A percentile compares a stretch with the other conserved stretches of the same genome.
phyloP scores from a whole-genome alignment of 2,888 invertebrate species.

The Lasioglossum leucozonium region DNA sequence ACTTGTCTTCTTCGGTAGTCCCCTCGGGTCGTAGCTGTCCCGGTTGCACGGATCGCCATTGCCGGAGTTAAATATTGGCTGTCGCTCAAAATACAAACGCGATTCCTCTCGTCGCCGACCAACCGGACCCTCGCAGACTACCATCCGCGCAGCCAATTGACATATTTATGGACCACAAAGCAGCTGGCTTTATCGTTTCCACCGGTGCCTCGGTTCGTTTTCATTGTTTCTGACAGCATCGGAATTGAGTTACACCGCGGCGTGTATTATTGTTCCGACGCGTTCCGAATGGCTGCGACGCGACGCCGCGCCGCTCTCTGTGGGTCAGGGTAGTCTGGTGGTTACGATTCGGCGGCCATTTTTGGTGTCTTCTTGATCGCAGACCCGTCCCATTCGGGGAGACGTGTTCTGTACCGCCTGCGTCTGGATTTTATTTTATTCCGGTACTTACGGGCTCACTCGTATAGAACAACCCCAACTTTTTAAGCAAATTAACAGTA shows the following conservation, averaged over 20 bases:
- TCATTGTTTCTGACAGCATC: slow-evolving; percentile 67
- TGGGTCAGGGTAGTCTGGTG: background rate
- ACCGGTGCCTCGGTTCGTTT: slow-evolving; percentile 52
- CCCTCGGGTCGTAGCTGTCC: slow-evolving; percentile 38
- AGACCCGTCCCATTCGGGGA: background rate
- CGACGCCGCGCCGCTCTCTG: background rate
- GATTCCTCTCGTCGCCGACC: slow-evolving; percentile 32
- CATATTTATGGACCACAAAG: slow-evolving; percentile 78
- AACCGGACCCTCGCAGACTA: slow-evolving; percentile 12
- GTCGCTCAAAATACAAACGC: slow-evolving; percentile 69
- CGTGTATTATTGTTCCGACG: slow-evolving; percentile 28
- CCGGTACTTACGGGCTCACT: background rate
- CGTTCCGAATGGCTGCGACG: background rate
- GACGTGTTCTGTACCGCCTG: background rate
- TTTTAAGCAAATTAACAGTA: no score
- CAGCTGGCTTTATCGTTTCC: slow-evolving; percentile 56
- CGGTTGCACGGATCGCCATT: slow-evolving; percentile 36
- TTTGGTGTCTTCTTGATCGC: background rate
- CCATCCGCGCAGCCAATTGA: slow-evolving; percentile 56
- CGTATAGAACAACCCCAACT: background rate
- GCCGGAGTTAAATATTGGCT: slow-evolving; percentile 69
- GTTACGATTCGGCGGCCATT: background rate
- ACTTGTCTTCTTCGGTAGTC: slow-evolving; percentile 42
- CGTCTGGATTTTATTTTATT: background rate
- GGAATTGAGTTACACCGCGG: slow-evolving; percentile 36